Evolutionary conservation across 2,797 vertebrate species (phyloP).

Genomic region (Diceros bicornis): DNA sequence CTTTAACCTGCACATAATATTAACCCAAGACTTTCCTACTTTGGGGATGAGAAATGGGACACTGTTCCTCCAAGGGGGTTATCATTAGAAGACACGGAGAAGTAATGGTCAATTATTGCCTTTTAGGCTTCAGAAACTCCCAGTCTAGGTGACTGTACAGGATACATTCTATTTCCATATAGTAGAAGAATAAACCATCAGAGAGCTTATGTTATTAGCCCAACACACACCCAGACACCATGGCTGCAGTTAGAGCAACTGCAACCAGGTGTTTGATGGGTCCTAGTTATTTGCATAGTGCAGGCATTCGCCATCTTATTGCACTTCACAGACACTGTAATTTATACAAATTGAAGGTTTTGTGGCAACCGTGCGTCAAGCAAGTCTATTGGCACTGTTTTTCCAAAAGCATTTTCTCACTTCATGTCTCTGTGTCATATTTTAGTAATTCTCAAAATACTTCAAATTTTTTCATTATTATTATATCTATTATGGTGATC

Average conservation of each 20-base stretch:
- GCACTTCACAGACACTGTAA: too few relatives aligned
- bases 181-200: neutral
- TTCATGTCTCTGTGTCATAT: too few relatives aligned
- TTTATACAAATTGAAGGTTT: too few relatives aligned
- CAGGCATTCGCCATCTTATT: too few relatives aligned
- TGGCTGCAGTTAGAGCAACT: neutral
- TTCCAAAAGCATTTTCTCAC: too few relatives aligned
- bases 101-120: neutral
- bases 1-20: neutral
- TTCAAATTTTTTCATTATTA: too few relatives aligned
- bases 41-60: conserved; percentile 8
- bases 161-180: neutral
- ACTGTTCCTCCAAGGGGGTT: neutral
- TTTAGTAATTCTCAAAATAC: too few relatives aligned
- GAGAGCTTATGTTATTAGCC: neutral
- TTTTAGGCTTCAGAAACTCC: neutral
- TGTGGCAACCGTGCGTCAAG: too few relatives aligned
- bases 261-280: too few relatives aligned
- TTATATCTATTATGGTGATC: too few relatives aligned
- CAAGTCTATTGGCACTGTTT: too few relatives aligned
- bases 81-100: neutral
- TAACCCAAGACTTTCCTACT: neutral
- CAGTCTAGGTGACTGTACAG: neutral
- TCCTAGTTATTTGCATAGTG: neutral
- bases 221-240: neutral